phyloP scores from a whole-genome alignment of 1,140 invertebrate species.

The Aleiodes sp. region DNA sequence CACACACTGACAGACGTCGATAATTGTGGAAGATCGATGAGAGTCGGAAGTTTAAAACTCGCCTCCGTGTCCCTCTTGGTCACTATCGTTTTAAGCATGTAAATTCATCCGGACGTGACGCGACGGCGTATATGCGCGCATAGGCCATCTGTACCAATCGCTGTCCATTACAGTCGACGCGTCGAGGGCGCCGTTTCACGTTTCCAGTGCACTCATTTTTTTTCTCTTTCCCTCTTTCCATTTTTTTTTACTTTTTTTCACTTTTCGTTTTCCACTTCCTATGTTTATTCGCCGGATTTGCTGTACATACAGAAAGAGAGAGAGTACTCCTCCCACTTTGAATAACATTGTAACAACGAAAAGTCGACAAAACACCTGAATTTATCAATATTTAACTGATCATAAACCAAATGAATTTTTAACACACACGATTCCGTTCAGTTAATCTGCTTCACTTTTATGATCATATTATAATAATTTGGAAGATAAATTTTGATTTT shows the following conservation, averaged over 20 bases:
- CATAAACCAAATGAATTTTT: background rate
- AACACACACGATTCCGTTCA: background rate
- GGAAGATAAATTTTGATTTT: too few relatives aligned
- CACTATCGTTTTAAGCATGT: conserved; percentile 60
- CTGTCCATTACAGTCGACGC: conserved; percentile 48
- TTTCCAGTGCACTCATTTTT: conserved; percentile 45
- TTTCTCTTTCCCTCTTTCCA: conserved; percentile 8
- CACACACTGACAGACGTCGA: background rate
- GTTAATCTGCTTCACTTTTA: background rate
- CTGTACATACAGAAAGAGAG: background rate
- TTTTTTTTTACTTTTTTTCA: conserved; percentile 10
- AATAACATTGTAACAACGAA: background rate
- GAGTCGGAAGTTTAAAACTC: conserved; percentile 28
- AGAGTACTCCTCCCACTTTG: background rate
- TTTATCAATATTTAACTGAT: background rate
- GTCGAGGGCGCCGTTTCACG: conserved; percentile 38
- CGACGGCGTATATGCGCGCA: conserved; percentile 48
- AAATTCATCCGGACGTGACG: conserved; percentile 66
- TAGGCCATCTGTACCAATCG: conserved; percentile 61
- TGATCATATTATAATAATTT: too few relatives aligned
- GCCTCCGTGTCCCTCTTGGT: conserved; percentile 46
- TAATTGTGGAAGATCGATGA: conserved; percentile 17
- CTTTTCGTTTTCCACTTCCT: background rate
- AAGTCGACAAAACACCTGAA: background rate
- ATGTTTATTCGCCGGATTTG: background rate